Percentiles rank a stretch among this genome's conserved stretches.
Conservation (phyloP, 2,113 vertebrate species). For the Steatornis caripensis region DNA sequence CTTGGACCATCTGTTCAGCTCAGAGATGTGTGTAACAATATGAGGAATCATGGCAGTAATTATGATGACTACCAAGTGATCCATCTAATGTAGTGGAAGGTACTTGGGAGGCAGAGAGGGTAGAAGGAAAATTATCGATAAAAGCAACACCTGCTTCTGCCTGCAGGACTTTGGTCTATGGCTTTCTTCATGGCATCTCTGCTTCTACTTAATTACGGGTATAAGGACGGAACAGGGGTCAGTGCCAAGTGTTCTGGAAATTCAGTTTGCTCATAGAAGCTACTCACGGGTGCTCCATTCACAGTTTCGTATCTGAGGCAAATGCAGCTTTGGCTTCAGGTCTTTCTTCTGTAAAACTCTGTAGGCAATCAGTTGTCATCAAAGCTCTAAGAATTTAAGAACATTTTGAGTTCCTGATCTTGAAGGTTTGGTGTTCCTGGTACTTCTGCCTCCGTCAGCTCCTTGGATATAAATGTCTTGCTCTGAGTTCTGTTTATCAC, state of each 20-base stretch:
- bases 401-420: background rate
- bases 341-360: background rate
- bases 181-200: background rate
- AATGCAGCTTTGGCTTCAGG: background rate
- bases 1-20: constrained; percentile 7
- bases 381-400: background rate
- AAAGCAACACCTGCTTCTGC: constrained; percentile 7
- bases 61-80: background rate
- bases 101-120: background rate
- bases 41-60: background rate
- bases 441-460: constrained; percentile 1
- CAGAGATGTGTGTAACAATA: background rate
- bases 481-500: constrained; percentile 43
- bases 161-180: background rate
- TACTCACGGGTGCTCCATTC: background rate
- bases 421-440: background rate
- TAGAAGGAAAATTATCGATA: background rate
- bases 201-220: background rate
- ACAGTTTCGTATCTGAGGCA: background rate
- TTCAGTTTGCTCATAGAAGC: background rate
- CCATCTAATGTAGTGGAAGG: background rate
- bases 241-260: background rate
- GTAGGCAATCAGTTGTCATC: background rate
- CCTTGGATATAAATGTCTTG: background rate
- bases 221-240: background rate